Evolutionary conservation across 2,113 vertebrate genomes (phyloP).

Genomic region (Gracilinanus agilis): DNA sequence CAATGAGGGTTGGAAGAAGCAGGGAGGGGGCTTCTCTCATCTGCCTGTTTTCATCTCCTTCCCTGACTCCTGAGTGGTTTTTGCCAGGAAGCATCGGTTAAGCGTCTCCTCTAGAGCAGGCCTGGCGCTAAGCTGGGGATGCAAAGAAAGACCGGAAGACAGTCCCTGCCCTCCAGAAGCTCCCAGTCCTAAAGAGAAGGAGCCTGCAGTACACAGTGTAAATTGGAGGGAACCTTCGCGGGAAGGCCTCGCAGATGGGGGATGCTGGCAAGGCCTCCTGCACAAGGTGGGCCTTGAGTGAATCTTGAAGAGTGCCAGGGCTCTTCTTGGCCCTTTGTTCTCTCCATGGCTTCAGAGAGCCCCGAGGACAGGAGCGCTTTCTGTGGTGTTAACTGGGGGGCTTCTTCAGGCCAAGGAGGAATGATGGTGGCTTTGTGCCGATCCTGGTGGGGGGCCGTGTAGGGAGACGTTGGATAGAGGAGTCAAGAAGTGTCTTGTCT

Average conservation of each 20-base stretch:
- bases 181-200: not conserved
- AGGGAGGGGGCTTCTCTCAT: not conserved
- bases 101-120: not conserved
- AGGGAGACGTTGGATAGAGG: too few relatives aligned
- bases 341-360: fast-evolving
- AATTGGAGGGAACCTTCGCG: too few relatives aligned
- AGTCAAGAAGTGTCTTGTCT: not conserved
- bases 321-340: too few relatives aligned
- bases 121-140: not conserved
- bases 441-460: not conserved
- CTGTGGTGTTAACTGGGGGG: not conserved
- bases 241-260: not conserved
- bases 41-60: not conserved
- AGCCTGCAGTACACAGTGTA: not conserved
- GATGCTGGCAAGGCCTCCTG: too few relatives aligned
- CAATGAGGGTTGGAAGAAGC: too few relatives aligned
- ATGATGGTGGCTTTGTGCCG: not conserved
- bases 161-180: not conserved
- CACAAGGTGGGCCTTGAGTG: not conserved
- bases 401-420: too few relatives aligned
- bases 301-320: too few relatives aligned
- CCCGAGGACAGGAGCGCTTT: fast-evolving
- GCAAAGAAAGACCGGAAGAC: too few relatives aligned
- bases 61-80: not conserved
- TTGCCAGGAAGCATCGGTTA: not conserved